Evolutionary conservation across 2,113 vertebrate species (phyloP), one percentile per base, ranked within the genome.

Genomic region (Bujurquina vittata): DNA sequence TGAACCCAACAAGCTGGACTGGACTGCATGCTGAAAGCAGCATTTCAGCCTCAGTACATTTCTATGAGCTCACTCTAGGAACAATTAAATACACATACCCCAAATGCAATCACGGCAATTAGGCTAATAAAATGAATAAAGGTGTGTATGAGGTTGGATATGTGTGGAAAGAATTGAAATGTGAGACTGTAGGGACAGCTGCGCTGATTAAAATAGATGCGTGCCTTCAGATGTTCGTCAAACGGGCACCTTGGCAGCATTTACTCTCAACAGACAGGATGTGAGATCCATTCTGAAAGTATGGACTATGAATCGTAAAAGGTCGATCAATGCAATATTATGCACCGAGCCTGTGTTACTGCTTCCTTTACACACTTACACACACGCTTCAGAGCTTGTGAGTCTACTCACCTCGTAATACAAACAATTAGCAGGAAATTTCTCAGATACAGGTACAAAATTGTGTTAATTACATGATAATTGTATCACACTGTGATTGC

Each of bases 131-230:
- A 69, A 29, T 31, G 17, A 69, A 52, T 18, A 69, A 69, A 18
- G 29, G 9, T 46, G 11, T 17, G 17, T 49, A 49, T 49, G 17
- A 69, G 43, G 46, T 31, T 31, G 65, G 65, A 69, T 49, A 69
- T 69, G 65, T 52, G 26, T 31, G 65, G 29, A 69, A 69, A 69
- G 43, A 52, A 69, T 43, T 69, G 65, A 69, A 69, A 69, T 69
- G 65, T 69, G 65, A 69, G 65, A 49, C 23, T 52, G 17, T 49
- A 29, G 29, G 65, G 65, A 52, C 23, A 31, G 23, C 65, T 52
- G 23, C 23, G 52, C 10, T 52, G 23, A 69, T 69, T 69, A 20
- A 69, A 69, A 52, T 52, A 69, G 65, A 69, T 52, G 23, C 43
- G 20, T 52, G 43, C 23, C 43, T 69, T 69, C 49, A 29, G 43